Conservation (phyloP, 2,888 invertebrate genomes). For the Andricus curvator region DNA sequence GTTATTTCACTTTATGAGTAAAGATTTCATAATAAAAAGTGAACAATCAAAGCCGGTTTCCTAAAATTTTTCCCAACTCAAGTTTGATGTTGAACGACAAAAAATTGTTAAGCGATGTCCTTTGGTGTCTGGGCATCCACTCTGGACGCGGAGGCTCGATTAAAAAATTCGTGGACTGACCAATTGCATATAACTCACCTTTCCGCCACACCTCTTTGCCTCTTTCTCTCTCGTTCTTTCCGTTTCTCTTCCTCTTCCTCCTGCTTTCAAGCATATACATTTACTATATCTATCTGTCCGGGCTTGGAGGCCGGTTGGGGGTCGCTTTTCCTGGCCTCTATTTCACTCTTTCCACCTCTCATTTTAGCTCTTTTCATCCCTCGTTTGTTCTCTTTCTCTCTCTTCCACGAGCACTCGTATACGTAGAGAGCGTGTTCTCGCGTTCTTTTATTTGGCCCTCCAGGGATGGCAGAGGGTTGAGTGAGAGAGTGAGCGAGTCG, state of each 20-base stretch:
- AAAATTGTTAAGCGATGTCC: not conserved
- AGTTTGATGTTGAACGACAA: not conserved
- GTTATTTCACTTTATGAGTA: too few species aligned
- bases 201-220: slow-evolving; percentile 55
- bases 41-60: too few species aligned
- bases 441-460: slow-evolving; percentile 75
- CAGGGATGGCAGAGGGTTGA: slow-evolving; percentile 66
- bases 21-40: too few species aligned
- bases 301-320: slow-evolving; percentile 52
- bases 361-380: slow-evolving; percentile 46
- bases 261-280: slow-evolving; percentile 60
- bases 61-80: not conserved
- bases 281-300: slow-evolving; percentile 61
- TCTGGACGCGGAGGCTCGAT: not conserved
- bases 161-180: slow-evolving; percentile 71
- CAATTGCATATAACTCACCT: slow-evolving; percentile 75
- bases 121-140: not conserved
- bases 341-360: slow-evolving; percentile 57
- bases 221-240: slow-evolving; percentile 50
- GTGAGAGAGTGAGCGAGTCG: slow-evolving; percentile 58
- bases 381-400: slow-evolving; percentile 51
- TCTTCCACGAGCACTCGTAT: slow-evolving; percentile 56
- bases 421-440: slow-evolving; percentile 68
- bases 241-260: slow-evolving; percentile 55
- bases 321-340: slow-evolving; percentile 53